These are phyloP conservation scores for Ondatra zibethicus DNA, from an alignment of 2,113 vertebrate genomes.

Conservation along the genomic window DNA sequence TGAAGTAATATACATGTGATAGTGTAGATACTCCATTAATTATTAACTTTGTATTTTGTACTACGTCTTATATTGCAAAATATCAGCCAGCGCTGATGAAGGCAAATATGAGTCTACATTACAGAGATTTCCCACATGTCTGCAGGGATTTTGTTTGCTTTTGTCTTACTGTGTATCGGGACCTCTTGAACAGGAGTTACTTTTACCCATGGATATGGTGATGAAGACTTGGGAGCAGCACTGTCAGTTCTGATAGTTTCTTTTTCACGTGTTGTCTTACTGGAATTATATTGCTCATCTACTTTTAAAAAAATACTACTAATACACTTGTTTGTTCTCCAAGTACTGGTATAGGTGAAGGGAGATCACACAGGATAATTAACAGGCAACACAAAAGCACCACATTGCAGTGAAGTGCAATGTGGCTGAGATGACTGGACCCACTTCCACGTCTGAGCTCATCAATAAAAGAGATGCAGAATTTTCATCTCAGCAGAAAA, in stretches of 20 bases:
- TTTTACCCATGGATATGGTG: not conserved
- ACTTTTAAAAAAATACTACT: not conserved
- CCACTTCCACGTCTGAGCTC: not conserved
- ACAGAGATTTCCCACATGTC: not conserved
- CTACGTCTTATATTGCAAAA: not conserved
- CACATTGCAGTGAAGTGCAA: not conserved
- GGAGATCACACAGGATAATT: not conserved
- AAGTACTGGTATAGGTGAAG: not conserved
- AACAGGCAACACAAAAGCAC: not conserved
- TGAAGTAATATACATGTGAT: not conserved
- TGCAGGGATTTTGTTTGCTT: not conserved
- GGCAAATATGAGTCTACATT: not conserved
- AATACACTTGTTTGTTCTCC: not conserved
- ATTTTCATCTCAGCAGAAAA: not conserved
- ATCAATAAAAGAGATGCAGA: not conserved
- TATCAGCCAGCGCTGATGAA: not conserved
- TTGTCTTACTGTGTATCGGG: not conserved
- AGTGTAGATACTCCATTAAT: rapidly evolving
- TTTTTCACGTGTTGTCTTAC: not conserved
- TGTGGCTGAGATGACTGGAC: not conserved
- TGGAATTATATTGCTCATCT: not conserved
- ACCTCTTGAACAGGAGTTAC: not conserved
- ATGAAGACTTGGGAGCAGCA: not conserved
- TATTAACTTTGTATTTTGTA: not conserved
- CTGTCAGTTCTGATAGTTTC: not conserved